A percentile compares a stretch with the other conserved stretches of the same genome.
Evolutionary conservation across 1,140 invertebrate species (phyloP).

Genomic region (Augochlora pura): DNA sequence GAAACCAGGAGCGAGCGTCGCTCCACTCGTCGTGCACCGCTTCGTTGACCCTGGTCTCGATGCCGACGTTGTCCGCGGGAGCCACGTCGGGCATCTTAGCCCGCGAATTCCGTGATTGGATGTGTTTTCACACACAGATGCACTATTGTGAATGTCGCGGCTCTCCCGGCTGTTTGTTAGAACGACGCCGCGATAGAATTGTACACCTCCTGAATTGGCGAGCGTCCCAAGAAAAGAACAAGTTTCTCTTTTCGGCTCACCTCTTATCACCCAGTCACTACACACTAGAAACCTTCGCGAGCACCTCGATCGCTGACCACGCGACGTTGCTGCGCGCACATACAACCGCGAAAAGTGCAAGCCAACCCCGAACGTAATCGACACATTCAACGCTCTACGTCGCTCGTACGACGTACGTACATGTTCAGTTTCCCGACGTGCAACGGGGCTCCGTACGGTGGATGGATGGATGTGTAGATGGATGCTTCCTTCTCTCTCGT

Average conservation of each 20-base stretch:
- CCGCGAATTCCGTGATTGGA: slow-evolving; percentile 49
- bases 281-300: slow-evolving; percentile 37
- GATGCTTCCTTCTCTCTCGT: slow-evolving; percentile 65
- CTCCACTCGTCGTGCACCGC: slow-evolving; percentile 19
- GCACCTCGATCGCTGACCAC: slow-evolving; percentile 47
- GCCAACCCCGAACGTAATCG: slow-evolving; percentile 47
- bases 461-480: slow-evolving; percentile 61
- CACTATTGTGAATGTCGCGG: slow-evolving; percentile 4
- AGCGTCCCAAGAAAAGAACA: slow-evolving; percentile 65
- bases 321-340: slow-evolving; percentile 50
- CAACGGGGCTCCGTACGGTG: slow-evolving; percentile 69
- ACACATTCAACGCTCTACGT: slow-evolving; percentile 57
- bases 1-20: slow-evolving; percentile 47
- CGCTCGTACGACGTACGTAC: slow-evolving; percentile 67
- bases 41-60: slow-evolving; percentile 41
- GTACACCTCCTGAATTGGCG: slow-evolving; percentile 55
- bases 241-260: slow-evolving; percentile 50
- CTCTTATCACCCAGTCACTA: slow-evolving; percentile 45
- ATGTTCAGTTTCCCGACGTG: slow-evolving; percentile 73
- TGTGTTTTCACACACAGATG: slow-evolving; percentile 13
- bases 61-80: slow-evolving; percentile 52
- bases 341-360: slow-evolving; percentile 43
- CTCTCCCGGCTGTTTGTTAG: slow-evolving; percentile 37
- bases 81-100: slow-evolving; percentile 66
- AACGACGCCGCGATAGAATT: slow-evolving; percentile 46